These are phyloP conservation scores for Psittacula echo DNA, from an alignment of 2,797 vertebrate genomes.

Conservation along the genomic window DNA sequence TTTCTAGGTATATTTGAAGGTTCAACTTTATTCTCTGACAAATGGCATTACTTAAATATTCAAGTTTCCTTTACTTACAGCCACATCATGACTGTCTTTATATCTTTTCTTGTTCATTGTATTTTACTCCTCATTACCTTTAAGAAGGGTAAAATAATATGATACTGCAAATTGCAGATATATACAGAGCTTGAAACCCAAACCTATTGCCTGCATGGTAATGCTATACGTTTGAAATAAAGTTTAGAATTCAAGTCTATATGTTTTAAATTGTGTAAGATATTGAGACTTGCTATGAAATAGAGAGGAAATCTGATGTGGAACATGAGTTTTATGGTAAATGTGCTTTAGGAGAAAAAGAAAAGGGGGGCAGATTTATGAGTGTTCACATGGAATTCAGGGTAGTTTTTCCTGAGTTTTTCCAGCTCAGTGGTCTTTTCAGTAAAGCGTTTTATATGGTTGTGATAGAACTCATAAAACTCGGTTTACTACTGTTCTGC, in stretches of 20 bases:
- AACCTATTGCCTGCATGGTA: background rate
- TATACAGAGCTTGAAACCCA: background rate
- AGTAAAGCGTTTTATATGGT: slow-evolving; percentile 80
- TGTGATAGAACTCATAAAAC: slow-evolving; percentile 77
- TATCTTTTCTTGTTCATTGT: slow-evolving; percentile 38
- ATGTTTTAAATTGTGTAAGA: slow-evolving; percentile 38
- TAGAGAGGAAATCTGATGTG: slow-evolving; percentile 45
- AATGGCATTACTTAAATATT: background rate
- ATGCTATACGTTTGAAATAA: background rate
- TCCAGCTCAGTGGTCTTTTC: slow-evolving; percentile 77
- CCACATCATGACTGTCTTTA: background rate
- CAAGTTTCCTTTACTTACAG: background rate
- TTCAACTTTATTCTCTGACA: background rate
- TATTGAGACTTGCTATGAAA: slow-evolving; percentile 29
- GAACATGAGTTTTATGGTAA: slow-evolving; percentile 51
- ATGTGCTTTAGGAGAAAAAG: slow-evolving; percentile 39
- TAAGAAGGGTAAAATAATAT: slow-evolving; percentile 33
- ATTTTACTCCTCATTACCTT: slow-evolving; percentile 60
- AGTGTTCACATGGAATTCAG: slow-evolving; percentile 76
- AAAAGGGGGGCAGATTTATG: slow-evolving; percentile 68
- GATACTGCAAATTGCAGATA: slow-evolving; percentile 23
- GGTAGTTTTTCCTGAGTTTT: slow-evolving; percentile 78
- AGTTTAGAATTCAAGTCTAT: slow-evolving; percentile 3
- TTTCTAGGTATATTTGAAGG: background rate
- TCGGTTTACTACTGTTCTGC: slow-evolving; percentile 79